phyloP scores from a whole-genome alignment of 2,113 vertebrate genomes.

The Sinocyclocheilus anshuiensis region DNA sequence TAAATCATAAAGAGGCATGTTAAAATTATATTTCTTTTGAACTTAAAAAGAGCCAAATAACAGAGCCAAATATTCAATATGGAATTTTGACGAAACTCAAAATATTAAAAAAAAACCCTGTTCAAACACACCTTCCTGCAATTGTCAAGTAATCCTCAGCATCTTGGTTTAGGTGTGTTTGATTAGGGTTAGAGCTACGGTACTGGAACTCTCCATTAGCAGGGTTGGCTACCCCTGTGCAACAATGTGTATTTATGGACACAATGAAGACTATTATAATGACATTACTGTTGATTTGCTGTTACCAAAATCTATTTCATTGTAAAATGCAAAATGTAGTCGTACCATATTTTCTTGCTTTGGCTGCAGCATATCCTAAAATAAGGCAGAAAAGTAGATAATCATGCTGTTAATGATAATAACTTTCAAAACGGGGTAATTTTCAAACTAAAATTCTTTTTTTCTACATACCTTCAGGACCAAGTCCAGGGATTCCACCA shows the following conservation, averaged over 20 bases:
- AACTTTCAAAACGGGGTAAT: not conserved
- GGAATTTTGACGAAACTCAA: not conserved
- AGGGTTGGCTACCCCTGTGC: not conserved
- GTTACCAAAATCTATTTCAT: not conserved
- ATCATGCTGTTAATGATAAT: not conserved
- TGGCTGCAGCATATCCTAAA: conserved; percentile 56
- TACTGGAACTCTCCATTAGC: not conserved
- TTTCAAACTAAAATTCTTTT: not conserved
- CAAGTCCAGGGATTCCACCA: conserved; percentile 25
- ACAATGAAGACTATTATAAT: not conserved
- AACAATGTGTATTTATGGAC: not conserved
- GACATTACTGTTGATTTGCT: not conserved
- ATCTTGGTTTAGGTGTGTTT: not conserved
- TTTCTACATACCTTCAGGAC: conserved; percentile 36
- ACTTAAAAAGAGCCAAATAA: not conserved
- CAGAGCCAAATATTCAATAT: not conserved
- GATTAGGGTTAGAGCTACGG: not conserved
- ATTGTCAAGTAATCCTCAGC: not conserved
- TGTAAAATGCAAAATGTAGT: not conserved
- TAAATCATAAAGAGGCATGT: not conserved
- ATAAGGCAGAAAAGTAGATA: not conserved
- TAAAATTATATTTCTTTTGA: not conserved
- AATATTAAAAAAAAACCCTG: not conserved
- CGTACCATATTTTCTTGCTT: conserved; percentile 60
- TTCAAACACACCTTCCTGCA: not conserved